phyloP scores from a whole-genome alignment of 1,140 invertebrate species.

The Diuraphis noxia region DNA sequence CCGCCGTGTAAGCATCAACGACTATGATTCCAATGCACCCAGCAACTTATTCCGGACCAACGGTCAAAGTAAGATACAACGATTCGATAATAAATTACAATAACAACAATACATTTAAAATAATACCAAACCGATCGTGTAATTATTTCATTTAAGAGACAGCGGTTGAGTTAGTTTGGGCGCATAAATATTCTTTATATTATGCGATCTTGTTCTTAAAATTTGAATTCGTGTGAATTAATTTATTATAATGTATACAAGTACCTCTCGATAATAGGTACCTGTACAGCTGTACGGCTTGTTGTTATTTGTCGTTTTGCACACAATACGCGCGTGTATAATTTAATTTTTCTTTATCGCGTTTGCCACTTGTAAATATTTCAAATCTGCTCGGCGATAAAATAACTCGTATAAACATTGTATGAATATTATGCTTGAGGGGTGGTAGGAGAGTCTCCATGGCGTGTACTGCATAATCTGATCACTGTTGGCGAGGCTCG shows the following conservation, averaged over 20 bases:
- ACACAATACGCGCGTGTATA: background rate
- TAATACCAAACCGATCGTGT: background rate
- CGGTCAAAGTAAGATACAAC: conserved; percentile 26
- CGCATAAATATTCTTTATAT: background rate
- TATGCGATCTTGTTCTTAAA: background rate
- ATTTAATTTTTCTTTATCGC: background rate
- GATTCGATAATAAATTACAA: background rate
- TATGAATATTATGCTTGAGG: background rate
- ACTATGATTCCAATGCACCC: background rate
- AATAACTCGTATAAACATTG: background rate
- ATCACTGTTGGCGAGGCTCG: background rate
- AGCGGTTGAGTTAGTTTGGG: background rate
- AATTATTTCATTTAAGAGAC: background rate
- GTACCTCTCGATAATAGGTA: background rate
- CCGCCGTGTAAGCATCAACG: background rate
- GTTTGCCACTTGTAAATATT: conserved; percentile 1
- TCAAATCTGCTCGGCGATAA: background rate
- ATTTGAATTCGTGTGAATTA: background rate
- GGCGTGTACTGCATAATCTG: background rate
- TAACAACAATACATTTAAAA: background rate
- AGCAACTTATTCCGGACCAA: conserved; percentile 42
- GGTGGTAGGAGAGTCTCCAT: background rate
- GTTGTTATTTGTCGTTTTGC: background rate
- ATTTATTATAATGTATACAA: background rate
- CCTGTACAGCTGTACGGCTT: background rate